These are phyloP conservation scores for Cydia amplana DNA, from an alignment of 1,140 invertebrate species.

Conservation along the genomic window DNA sequence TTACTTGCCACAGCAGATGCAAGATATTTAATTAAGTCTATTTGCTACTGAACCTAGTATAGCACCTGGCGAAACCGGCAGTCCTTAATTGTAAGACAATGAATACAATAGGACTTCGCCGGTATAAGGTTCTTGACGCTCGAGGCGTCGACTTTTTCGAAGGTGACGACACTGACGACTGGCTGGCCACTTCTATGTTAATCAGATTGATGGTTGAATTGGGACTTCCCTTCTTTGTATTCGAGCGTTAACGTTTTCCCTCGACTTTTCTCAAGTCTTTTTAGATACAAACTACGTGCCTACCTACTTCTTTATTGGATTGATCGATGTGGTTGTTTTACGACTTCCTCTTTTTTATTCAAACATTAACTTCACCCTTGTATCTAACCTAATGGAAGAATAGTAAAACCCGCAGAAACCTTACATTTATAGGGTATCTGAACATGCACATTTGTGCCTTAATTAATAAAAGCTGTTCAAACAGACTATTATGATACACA, in stretches of 20 bases:
- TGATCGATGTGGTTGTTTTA: no score
- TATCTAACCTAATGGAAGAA: no score
- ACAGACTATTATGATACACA: no score
- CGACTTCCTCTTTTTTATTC: no score
- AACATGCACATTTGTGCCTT: no score
- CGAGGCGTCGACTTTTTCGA: neutral
- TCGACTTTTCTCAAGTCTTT: neutral
- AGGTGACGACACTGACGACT: neutral
- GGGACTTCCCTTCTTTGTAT: constrained; percentile 11
- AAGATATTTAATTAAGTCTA: neutral
- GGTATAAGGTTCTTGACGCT: constrained; percentile 1
- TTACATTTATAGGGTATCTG: no score
- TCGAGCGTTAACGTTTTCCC: neutral
- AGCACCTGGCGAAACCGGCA: neutral
- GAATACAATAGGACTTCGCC: neutral
- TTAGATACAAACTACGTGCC: no score
- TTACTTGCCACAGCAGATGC: neutral
- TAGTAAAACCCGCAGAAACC: no score
- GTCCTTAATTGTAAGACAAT: constrained; percentile 10
- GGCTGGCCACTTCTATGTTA: neutral
- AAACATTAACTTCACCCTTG: no score
- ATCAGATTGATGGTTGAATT: neutral
- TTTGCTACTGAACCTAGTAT: neutral
- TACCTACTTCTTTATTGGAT: no score
- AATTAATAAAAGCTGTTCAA: no score